A percentile compares a stretch with the other conserved stretches of the same genome.
These are phyloP conservation scores for Ploceus nigricollis DNA, from an alignment of 2,113 vertebrate species.

Conservation along the genomic window DNA sequence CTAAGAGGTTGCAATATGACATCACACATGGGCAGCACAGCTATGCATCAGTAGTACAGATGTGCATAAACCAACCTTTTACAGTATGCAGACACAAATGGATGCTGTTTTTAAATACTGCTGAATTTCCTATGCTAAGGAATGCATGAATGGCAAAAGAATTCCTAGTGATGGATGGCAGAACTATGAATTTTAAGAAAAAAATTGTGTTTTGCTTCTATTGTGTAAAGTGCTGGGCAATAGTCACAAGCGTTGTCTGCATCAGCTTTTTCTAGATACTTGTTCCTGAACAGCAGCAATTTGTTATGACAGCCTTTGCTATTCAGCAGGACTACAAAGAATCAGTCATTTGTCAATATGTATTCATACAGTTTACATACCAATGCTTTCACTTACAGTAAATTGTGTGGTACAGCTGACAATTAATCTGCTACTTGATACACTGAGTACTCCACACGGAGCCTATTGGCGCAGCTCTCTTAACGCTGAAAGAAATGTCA, in stretches of 20 bases:
- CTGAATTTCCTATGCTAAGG: neutral
- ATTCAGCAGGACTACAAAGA: slow-evolving; percentile 31
- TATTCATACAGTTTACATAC: slow-evolving; percentile 35
- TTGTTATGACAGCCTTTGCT: slow-evolving; percentile 65
- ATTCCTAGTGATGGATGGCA: neutral
- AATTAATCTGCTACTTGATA: slow-evolving; percentile 25
- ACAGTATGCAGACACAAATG: neutral
- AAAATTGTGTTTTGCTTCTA: slow-evolving; percentile 13
- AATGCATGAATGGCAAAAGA: neutral
- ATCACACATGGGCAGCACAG: neutral
- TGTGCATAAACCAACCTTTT: neutral
- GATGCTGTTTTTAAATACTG: neutral
- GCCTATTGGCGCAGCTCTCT: neutral
- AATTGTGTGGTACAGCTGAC: neutral
- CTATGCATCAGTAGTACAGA: neutral
- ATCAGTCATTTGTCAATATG: slow-evolving; percentile 50
- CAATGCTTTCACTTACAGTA: neutral
- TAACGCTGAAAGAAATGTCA: neutral
- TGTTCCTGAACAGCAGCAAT: slow-evolving; percentile 48
- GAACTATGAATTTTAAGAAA: slow-evolving; percentile 15
- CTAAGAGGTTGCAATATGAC: neutral
- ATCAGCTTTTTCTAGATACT: slow-evolving; percentile 32
- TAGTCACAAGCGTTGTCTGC: neutral
- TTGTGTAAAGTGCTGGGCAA: neutral
- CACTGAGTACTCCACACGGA: neutral